Evolutionary conservation across 2,888 invertebrate genomes (phyloP), one percentile per base, ranked within the genome.

Genomic region (Hydriomena furcata): DNA sequence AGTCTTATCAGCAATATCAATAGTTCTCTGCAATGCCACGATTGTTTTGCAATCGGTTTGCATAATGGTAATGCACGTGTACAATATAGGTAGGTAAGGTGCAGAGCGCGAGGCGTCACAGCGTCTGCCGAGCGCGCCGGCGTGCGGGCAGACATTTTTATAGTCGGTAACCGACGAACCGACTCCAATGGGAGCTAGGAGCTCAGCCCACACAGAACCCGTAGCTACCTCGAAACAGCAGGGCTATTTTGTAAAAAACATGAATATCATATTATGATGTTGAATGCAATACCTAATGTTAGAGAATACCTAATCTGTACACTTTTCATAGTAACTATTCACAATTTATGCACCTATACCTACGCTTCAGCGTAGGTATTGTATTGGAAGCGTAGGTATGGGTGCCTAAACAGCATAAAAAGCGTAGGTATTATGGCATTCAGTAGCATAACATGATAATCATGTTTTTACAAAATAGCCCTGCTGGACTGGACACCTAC

Each of bases 401-500:
- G n/a, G n/a, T n/a, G n/a, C n/a, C n/a, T n/a, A n/a, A n/a, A n/a
- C n/a, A n/a, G n/a, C n/a, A n/a, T n/a, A n/a, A n/a, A n/a, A n/a
- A n/a, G n/a, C n/a, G n/a, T n/a, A n/a, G n/a, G n/a, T n/a, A n/a
- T n/a, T n/a, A n/a, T n/a, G n/a, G n/a, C n/a, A n/a, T n/a, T n/a
- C n/a, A n/a, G n/a, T n/a, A n/a, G n/a, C n/a, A n/a, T n/a, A n/a
- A n/a, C n/a, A n/a, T n/a, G n/a, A n/a, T n/a, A n/a, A n/a, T n/a
- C n/a, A n/a, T n/a, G n/a, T n/a, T n/a, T n/a, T n/a, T n/a, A n/a
- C n/a, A n/a, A n/a, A n/a, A n/a, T n/a, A n/a, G n/a, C n/a, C n/a
- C n/a, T n/a, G n/a, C n/a, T n/a, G n/a, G 17, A 36, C 24, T 48
- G 40, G 60, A 65, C 64, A 60, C 59, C 53, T 71, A 66, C 84